Conservation (phyloP, 2,113 vertebrate genomes). For the Rallus limicola region DNA sequence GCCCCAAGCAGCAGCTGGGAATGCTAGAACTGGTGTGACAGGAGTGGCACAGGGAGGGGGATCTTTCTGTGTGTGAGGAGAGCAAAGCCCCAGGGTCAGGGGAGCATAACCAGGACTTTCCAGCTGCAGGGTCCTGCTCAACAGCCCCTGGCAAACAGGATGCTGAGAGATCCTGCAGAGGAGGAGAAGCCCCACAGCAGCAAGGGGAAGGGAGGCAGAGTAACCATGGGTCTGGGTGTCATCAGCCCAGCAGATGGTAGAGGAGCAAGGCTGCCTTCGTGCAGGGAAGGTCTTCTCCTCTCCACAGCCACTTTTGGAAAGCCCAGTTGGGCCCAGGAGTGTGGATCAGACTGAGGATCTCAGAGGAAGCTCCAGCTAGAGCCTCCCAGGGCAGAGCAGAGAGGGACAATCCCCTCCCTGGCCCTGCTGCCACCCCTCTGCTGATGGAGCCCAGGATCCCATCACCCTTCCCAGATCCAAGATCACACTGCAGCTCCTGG, state of each 20-base stretch:
- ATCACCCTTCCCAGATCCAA: too few species aligned
- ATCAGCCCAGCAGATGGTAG: fast-evolving
- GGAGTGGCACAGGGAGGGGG: background rate
- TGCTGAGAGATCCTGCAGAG: conserved; percentile 6
- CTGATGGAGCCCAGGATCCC: too few species aligned
- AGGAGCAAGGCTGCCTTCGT: background rate
- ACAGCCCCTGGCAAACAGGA: background rate
- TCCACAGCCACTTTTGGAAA: background rate
- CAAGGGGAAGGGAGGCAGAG: background rate
- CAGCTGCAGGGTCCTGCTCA: conserved; percentile 7
- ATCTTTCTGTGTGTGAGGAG: fast-evolving
- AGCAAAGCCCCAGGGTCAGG: background rate
- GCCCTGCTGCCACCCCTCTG: too few species aligned
- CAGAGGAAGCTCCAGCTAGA: background rate
- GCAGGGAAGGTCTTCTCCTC: background rate
- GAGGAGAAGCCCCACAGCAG: background rate
- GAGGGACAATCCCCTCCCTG: too few species aligned
- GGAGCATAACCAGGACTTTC: conserved; percentile 48
- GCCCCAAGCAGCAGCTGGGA: background rate
- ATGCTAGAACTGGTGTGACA: background rate
- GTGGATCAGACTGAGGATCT: background rate
- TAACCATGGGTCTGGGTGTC: background rate
- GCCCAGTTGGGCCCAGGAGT: background rate
- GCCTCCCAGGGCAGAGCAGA: too few species aligned
- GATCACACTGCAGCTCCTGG: too few species aligned